Evolutionary conservation across 2,797 vertebrate species (phyloP), one percentile per base, ranked within the genome.

Genomic region (Silurus aristotelis): DNA sequence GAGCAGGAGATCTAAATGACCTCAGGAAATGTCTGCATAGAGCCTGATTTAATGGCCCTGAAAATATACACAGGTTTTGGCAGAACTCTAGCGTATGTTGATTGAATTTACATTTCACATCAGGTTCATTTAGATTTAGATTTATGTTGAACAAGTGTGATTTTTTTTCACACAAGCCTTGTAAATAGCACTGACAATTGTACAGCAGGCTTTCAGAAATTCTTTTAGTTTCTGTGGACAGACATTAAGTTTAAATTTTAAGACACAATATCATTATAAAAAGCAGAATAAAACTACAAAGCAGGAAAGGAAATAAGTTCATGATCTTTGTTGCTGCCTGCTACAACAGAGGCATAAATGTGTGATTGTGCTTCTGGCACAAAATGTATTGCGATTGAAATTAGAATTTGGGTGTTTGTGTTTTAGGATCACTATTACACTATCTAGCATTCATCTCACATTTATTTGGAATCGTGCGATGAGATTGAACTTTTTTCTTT

Each of bases 291-390:
- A 67, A 17, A 22, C 25, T 67, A 31, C 66, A 43, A 80, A 66
- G 61, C 7, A 9, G 25, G 0, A 15, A 52, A 13, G 5, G 63
- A 12, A 2, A 20, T 55, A 67, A 67, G 79, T 81, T 81, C 13
- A 56, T 43, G 72, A 63, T 56, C 72, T 71, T 68, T 84, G 60
- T 27, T 64, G 43, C 84, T 64, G 52, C 83, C 63, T 38, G 61
- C 68, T 75, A 82, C 81, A 55, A 60, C 58, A 58, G 82, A 85
- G 81, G 80, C 38, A n/a, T 86, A 63, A 85, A 84, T 75, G 72
- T 20, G 22, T 80, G 78, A 80, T n/a, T 25, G 52, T 27, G 38
- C 61, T 55, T 84, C 43, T 82, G 43, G 66, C 75, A 77, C 48
- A 78, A 68, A 84, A 67, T 70, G 63, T 72, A 82, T 84, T 76